Conservation (phyloP, 2,888 invertebrate species). For the Eupithecia insigniata region DNA sequence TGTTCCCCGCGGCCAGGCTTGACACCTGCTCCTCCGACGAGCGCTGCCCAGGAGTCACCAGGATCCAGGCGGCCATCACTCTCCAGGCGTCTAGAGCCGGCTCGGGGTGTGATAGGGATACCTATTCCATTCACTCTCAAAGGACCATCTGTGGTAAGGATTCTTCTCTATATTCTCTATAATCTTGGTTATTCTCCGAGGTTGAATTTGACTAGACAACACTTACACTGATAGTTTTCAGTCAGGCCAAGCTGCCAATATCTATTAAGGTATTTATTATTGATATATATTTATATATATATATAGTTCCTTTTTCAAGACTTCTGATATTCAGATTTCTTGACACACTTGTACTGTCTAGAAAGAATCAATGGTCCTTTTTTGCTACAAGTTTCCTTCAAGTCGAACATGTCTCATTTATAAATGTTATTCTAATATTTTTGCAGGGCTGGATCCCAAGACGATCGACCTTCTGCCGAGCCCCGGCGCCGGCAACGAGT, state of each 20-base stretch:
- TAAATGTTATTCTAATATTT: not conserved
- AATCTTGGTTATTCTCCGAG: not conserved
- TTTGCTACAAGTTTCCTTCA: not conserved
- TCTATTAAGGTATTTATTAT: no score
- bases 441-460: conserved; percentile 87
- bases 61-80: conserved; percentile 85
- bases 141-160: conserved; percentile 91
- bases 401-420: not conserved
- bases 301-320: not conserved
- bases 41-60: conserved; percentile 90
- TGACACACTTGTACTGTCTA: not conserved
- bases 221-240: not conserved
- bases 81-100: conserved; percentile 94
- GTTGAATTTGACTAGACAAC: not conserved
- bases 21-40: conserved; percentile 95
- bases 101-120: conserved; percentile 97
- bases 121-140: conserved; percentile 93
- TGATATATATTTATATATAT: no score
- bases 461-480: conserved; percentile 94
- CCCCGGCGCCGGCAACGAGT: conserved; percentile 90
- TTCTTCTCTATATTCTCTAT: not conserved
- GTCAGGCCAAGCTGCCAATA: not conserved
- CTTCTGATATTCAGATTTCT: not conserved
- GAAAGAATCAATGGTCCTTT: not conserved
- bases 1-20: conserved; percentile 94